These are phyloP conservation scores for Stenodera caucasica DNA, from an alignment of 2,888 invertebrate species.

Conservation along the genomic window DNA sequence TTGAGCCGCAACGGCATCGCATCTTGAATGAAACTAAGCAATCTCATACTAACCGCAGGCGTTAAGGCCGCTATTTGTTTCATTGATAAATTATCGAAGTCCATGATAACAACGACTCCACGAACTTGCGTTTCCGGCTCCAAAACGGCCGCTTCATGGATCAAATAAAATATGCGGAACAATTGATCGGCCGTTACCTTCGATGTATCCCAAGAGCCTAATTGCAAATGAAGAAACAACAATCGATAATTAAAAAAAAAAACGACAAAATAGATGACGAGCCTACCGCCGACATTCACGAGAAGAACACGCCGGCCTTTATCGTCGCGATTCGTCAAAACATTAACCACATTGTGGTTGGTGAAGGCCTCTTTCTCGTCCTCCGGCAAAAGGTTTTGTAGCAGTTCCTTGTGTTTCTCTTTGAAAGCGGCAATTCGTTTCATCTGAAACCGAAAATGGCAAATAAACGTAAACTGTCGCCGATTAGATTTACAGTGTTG, in stretches of 20 bases:
- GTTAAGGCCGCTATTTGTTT: slow-evolving; percentile 69
- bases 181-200: slow-evolving; percentile 73
- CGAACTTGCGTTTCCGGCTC: slow-evolving; percentile 80
- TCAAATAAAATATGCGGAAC: slow-evolving; percentile 77
- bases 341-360: slow-evolving; percentile 76
- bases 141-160: slow-evolving; percentile 76
- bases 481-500: too few species aligned
- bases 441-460: slow-evolving; percentile 63
- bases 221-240: slow-evolving; percentile 23
- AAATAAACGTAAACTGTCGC: too few species aligned
- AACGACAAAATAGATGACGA: slow-evolving; percentile 5
- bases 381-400: slow-evolving; percentile 68
- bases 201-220: slow-evolving; percentile 75
- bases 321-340: slow-evolving; percentile 74
- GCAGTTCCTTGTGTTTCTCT: slow-evolving; percentile 66
- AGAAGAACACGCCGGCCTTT: slow-evolving; percentile 74
- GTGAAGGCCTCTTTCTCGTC: slow-evolving; percentile 69
- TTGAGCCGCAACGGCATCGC: slow-evolving; percentile 84
- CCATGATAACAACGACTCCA: slow-evolving; percentile 81
- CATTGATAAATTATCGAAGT: slow-evolving; percentile 77
- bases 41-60: slow-evolving; percentile 73
- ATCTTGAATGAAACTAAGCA: slow-evolving; percentile 82
- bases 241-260: not conserved
- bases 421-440: slow-evolving; percentile 76
- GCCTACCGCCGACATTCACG: slow-evolving; percentile 71